Evolutionary conservation across 30 jellyfish, hydroid and myxozoan genomes (phyloP), one percentile per base, ranked within the genome.

Genomic region (Phacellophora camtschatica): DNA sequence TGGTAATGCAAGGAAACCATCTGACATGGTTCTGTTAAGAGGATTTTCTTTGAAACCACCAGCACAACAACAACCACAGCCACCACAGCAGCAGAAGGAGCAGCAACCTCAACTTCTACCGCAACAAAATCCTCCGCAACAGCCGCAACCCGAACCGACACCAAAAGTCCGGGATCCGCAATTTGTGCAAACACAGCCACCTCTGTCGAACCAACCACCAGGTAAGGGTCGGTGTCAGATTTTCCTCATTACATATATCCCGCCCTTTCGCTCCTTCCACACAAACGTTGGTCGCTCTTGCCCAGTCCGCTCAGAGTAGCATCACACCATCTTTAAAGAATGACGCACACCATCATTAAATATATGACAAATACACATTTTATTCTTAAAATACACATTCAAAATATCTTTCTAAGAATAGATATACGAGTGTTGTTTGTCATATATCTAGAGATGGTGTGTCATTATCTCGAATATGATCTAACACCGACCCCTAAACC

Each of bases 21-120:
- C 77, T 36, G 94, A 87, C 85, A 87, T 87, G 96, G 81, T 77
- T 0, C 85, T 87, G 22, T 48, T 87, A 16, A 45, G 88, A 50
- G 96, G 96, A 1, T 57, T 87, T 74, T 53, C 84, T 0, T 29
- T 87, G 22, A 81, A 85, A 27, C 29, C 61, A 8, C 80, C 30
- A 41, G 55, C 12, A 35, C 80, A 31, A 65, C 59, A 7, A 30
- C 59, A 13, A 5, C 29, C 1, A 7, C 80, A 37, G 22, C 80
- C 34, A 62, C 79, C 30, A 2, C 56, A 3, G 2, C 71, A 48
- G 54, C 71, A 30, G 59, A 23, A 50, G 16, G 74, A 19, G 18
- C 86, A 72, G 33, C 65, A 51, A 33, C 76, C 29, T 5, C 76
- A 28, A 62, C 53, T 11, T 5, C 25, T 1, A 33, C 83, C 20